phyloP scores from a whole-genome alignment of 2,113 vertebrate species.

The Laticauda laticaudata region DNA sequence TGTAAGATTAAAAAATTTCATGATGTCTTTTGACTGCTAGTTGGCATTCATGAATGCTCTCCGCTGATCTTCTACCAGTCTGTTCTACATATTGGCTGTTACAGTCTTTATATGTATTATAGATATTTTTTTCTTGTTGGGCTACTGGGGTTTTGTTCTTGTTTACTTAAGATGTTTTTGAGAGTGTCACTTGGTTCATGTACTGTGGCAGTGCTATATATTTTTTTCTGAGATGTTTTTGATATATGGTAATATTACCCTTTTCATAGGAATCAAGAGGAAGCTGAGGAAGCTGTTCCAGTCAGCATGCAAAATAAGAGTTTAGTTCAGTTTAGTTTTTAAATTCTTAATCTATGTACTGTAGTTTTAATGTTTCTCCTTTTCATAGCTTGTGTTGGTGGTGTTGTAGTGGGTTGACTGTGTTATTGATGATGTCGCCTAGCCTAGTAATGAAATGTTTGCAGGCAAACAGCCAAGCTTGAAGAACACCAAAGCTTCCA shows the following conservation, averaged over 20 bases:
- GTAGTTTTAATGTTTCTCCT: not conserved
- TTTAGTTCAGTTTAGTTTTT: too few species aligned
- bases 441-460: not conserved
- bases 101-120: not conserved
- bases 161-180: not conserved
- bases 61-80: not conserved
- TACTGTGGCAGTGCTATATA: not conserved
- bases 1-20: not conserved
- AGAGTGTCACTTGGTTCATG: not conserved
- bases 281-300: too few species aligned
- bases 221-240: not conserved
- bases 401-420: not conserved
- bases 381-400: not conserved
- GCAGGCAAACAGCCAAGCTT: not conserved
- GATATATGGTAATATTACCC: not conserved
- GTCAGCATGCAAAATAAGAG: too few species aligned
- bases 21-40: not conserved
- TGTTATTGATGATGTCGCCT: not conserved
- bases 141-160: not conserved
- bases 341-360: too few species aligned
- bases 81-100: not conserved
- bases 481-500: not conserved
- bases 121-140: not conserved
- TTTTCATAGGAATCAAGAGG: not conserved
- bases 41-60: not conserved